Evolutionary conservation across 2,888 invertebrate genomes (phyloP).

Genomic region (Acleris holmiana): DNA sequence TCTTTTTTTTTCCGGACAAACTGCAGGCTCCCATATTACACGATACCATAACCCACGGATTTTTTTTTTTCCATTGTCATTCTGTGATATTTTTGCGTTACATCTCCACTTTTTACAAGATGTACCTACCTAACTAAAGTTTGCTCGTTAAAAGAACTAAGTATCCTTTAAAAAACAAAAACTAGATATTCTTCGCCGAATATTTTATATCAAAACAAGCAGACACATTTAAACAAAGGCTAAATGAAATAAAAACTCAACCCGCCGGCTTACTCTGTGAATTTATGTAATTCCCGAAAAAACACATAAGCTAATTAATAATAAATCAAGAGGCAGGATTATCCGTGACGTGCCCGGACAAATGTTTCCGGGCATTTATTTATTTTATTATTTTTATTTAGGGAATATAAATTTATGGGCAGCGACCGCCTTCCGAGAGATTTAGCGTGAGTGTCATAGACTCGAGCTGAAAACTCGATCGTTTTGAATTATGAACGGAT

Average conservation of each 20-base stretch:
- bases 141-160: neutral
- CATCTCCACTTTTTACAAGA: too few relatives aligned
- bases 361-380: conserved; percentile 80
- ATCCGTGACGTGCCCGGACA: conserved; percentile 76
- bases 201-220: neutral
- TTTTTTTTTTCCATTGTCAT: too few relatives aligned
- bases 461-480: conserved; percentile 73
- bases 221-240: conserved; percentile 20
- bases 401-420: conserved; percentile 80
- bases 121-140: too few relatives aligned
- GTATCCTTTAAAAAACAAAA: neutral
- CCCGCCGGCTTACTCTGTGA: conserved; percentile 30
- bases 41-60: too few relatives aligned
- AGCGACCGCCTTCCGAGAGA: conserved; percentile 81
- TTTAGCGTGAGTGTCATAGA: conserved; percentile 82
- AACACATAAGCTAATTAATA: conserved; percentile 77
- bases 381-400: conserved; percentile 82
- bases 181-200: neutral
- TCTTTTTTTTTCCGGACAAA: too few relatives aligned
- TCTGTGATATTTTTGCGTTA: too few relatives aligned
- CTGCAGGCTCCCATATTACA: too few relatives aligned
- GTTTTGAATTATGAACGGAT: conserved; percentile 76
- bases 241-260: conserved; percentile 30
- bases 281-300: conserved; percentile 48
- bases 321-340: conserved; percentile 80